Percentiles rank a stretch among this genome's conserved stretches.
phyloP scores from a whole-genome alignment of 1,140 invertebrate species.

The Sitophilus oryzae region DNA sequence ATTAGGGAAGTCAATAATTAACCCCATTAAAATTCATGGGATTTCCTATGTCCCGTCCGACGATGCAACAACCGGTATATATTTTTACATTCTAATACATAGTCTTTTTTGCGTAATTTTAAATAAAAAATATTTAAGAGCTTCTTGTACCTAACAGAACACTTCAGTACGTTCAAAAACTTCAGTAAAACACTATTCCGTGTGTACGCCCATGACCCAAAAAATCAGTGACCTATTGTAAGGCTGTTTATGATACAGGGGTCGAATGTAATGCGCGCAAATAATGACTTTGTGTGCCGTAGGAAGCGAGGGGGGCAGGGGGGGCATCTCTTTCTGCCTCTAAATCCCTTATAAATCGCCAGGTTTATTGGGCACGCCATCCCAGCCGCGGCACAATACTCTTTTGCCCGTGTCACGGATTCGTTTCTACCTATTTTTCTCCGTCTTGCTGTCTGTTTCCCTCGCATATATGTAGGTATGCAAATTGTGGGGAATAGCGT shows the following conservation, averaged over 20 bases:
- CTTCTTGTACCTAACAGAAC: too few relatives aligned
- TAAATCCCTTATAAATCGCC: conserved; percentile 38
- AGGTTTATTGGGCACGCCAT: conserved; percentile 39
- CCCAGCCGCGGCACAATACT: conserved; percentile 27
- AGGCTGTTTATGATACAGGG: conserved; percentile 32
- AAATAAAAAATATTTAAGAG: too few relatives aligned
- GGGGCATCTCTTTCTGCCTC: conserved; percentile 22
- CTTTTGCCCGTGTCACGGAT: conserved; percentile 10
- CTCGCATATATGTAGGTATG: conserved; percentile 5
- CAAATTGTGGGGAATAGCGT: too few relatives aligned
- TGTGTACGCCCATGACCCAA: conserved; percentile 5
- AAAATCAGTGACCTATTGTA: conserved; percentile 33
- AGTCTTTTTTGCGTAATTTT: too few relatives aligned
- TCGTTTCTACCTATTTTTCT: conserved; percentile 11
- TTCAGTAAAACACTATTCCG: too few relatives aligned
- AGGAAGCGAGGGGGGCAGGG: too few relatives aligned
- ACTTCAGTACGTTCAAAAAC: too few relatives aligned
- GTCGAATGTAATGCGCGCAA: conserved; percentile 40
- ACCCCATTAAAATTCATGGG: too few relatives aligned
- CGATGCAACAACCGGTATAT: too few relatives aligned
- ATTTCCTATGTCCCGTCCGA: too few relatives aligned
- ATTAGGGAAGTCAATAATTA: too few relatives aligned
- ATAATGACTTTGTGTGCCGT: conserved; percentile 38
- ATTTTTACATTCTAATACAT: too few relatives aligned
- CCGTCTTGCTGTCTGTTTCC: conserved; percentile 5